Evolutionary conservation across 1,140 invertebrate species (phyloP), one percentile per base, ranked within the genome.

Genomic region (Aplysia californica): DNA sequence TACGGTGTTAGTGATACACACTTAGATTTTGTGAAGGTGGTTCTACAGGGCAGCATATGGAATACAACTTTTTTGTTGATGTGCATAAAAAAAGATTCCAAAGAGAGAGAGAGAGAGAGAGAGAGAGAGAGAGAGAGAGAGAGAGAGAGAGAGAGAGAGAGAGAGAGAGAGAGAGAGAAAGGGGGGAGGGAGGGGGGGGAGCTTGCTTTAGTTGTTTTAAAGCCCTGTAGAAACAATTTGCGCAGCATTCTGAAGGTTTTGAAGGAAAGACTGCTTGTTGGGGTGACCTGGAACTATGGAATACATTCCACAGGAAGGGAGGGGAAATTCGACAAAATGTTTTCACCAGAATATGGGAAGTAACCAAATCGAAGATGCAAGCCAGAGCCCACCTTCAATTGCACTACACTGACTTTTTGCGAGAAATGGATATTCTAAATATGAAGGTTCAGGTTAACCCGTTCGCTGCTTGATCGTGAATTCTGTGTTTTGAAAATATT

Each of bases 131-230:
- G 31, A 35, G 18, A 33, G 31, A 15, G 1, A 73, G 29, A 38
- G 70, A 58, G 50, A 61, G 3, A 58, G 56, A 58, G 70, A 36
- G 29, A 56, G 55, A 56, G 50, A 36, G 41, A 35, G 50, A 58
- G 55, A 38, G 50, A 33, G 1, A 36, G 31, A 36, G 31, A 59
- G 50, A 36, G 31, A 36, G 50, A 31, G 29, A 61, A 23, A 36
- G 55, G 61, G 23, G n/a, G n/a, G n/a, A n/a, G 61, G 18, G 21
- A 5, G 20, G 20, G 38, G 15, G 10, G 15, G 29, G 10, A 61
- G 26, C 10, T 50, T 50, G 44, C 44, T 50, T n/a, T n/a, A 15
- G n/a, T 15, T 50, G n/a, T 15, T 15, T 15, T 50, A n/a, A 15
- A n/a, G n/a, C n/a, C 15, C n/a, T 50, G 15, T 15, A 50, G n/a